These are phyloP conservation scores for Nephila pilipes DNA, from an alignment of 1,140 invertebrate species.

Conservation along the genomic window DNA sequence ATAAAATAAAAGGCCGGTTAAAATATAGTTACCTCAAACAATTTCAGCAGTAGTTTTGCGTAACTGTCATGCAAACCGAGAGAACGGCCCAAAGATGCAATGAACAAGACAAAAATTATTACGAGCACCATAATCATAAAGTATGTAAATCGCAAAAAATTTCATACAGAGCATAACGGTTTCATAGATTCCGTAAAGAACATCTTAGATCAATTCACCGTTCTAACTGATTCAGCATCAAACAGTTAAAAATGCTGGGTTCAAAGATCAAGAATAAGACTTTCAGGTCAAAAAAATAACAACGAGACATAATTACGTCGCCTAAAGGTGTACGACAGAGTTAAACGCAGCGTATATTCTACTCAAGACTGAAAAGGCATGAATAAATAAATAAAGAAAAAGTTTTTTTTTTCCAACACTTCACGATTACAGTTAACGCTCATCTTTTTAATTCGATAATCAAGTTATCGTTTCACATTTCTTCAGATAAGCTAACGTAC, in stretches of 20 bases:
- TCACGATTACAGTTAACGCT: background rate
- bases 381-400: constrained; percentile 23
- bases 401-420: background rate
- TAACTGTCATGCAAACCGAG: constrained; percentile 66
- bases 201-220: constrained; percentile 41
- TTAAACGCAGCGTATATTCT: background rate
- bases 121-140: constrained; percentile 66
- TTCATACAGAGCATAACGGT: constrained; percentile 27
- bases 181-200: background rate
- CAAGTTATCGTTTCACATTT: background rate
- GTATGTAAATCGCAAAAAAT: background rate
- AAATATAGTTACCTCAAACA: constrained; percentile 58
- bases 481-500: no score
- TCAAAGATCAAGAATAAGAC: constrained; percentile 36
- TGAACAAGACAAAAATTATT: constrained; percentile 66
- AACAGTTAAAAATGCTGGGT: background rate
- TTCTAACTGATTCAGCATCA: constrained; percentile 33
- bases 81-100: constrained; percentile 65
- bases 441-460: background rate
- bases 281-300: constrained; percentile 6
- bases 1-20: no score
- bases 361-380: background rate
- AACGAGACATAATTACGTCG: constrained; percentile 37
- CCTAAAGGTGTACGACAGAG: background rate
- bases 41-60: constrained; percentile 61